Evolutionary conservation across 2,888 invertebrate species (phyloP).

Genomic region (Epsilonema sp.): DNA sequence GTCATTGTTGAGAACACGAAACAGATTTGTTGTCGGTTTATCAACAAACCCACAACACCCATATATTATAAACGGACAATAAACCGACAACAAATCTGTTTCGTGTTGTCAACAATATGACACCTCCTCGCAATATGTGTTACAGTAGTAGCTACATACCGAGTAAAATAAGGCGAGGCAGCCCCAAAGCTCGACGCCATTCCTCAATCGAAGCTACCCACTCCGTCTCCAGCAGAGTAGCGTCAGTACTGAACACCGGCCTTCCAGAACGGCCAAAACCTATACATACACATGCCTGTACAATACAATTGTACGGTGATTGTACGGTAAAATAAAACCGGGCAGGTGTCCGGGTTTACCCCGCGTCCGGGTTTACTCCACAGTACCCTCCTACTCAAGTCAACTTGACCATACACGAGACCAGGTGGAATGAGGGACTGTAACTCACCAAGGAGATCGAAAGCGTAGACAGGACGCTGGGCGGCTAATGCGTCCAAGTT

Average conservation of each 20-base stretch:
- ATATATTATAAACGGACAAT: no score
- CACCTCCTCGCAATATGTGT: no score
- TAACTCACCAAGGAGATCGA: conserved; percentile 47
- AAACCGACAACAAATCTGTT: no score
- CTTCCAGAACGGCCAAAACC: conserved; percentile 84
- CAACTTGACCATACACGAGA: no score
- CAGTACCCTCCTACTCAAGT: background rate
- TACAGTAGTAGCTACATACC: no score
- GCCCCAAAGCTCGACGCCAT: conserved; percentile 72
- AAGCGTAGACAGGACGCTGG: conserved; percentile 64
- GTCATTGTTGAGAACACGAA: no score
- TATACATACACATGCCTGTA: background rate
- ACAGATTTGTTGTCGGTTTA: no score
- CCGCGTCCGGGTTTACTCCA: no score
- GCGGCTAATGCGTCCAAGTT: conserved; percentile 61
- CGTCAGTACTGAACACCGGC: conserved; percentile 57
- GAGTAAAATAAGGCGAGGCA: conserved; percentile 62
- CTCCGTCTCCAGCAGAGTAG: conserved; percentile 59
- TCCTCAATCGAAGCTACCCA: conserved; percentile 77
- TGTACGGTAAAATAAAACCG: background rate
- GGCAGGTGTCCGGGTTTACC: background rate
- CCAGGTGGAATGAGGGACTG: no score
- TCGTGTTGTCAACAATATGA: no score
- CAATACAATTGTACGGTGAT: background rate
- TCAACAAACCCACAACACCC: no score